Conservation (phyloP, 1,140 invertebrate species). For the Gonioctena quinquepunctata region DNA sequence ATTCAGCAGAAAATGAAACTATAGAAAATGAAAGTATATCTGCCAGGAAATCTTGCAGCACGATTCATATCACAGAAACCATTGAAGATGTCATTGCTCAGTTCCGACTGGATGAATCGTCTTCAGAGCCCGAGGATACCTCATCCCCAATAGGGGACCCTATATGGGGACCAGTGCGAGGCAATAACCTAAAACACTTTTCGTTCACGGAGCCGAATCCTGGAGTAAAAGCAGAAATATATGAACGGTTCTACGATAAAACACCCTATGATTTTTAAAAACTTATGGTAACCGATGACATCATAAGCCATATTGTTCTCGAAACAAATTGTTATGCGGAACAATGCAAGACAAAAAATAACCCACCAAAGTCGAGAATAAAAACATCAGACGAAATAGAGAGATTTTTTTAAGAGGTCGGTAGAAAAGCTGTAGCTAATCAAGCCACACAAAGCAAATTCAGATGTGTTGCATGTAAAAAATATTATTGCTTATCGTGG, state of each 20-base stretch:
- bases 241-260: neutral
- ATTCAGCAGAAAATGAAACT: no score
- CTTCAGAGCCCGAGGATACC: neutral
- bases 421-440: no score
- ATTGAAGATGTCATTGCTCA: no score
- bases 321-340: constrained; percentile 10
- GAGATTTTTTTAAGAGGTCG: constrained; percentile 1
- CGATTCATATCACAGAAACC: no score
- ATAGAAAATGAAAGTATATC: no score
- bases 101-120: no score
- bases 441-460: no score
- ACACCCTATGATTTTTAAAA: constrained; percentile 6
- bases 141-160: neutral
- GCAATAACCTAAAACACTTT: neutral
- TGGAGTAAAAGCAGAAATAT: neutral
- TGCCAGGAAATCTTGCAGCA: no score
- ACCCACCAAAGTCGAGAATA: neutral
- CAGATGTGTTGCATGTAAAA: no score
- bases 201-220: neutral
- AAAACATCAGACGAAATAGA: neutral
- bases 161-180: neutral
- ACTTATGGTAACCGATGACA: constrained; percentile 5
- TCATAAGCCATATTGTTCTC: neutral
- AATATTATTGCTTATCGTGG: no score
- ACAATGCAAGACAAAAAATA: constrained; percentile 4